Conservation (phyloP, 2,888 invertebrate species). For the Parnassius smintheus region DNA sequence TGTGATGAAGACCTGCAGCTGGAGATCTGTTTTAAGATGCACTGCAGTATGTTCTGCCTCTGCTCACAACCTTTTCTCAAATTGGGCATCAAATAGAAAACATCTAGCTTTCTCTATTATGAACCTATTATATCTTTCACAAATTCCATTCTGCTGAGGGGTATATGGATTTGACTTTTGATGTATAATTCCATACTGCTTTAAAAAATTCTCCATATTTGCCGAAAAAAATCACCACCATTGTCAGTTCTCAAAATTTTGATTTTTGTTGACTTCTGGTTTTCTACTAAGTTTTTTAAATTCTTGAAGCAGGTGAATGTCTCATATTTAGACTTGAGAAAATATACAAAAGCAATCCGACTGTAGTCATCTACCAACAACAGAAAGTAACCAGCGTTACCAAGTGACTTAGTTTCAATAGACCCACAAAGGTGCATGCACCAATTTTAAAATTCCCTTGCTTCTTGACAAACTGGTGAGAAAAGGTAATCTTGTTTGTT, state of each 20-base stretch:
- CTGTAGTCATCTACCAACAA: too few species aligned
- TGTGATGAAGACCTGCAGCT: too few species aligned
- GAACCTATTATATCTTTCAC: neutral
- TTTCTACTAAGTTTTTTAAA: constrained; percentile 1
- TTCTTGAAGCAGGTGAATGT: neutral
- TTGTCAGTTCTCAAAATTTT: constrained; percentile 35
- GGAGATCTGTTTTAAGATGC: neutral
- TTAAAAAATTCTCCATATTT: neutral
- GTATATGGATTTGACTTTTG: neutral
- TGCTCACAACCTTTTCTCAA: constrained; percentile 3
- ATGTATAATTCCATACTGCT: neutral
- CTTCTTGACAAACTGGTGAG: too few species aligned
- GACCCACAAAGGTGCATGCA: too few species aligned
- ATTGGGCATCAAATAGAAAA: neutral
- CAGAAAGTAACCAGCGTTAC: too few species aligned
- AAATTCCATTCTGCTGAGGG: neutral
- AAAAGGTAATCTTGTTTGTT: too few species aligned
- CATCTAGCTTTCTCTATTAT: neutral
- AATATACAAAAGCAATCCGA: too few species aligned
- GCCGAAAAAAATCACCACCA: neutral
- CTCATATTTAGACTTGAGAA: too few species aligned
- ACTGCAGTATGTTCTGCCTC: constrained; percentile 34
- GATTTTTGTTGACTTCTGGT: constrained; percentile 27
- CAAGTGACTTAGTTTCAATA: too few species aligned
- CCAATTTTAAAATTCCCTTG: too few species aligned